Base-by-base conservation (phyloP, 2,888 invertebrate species). In the Nemurella pictetii region DNA sequence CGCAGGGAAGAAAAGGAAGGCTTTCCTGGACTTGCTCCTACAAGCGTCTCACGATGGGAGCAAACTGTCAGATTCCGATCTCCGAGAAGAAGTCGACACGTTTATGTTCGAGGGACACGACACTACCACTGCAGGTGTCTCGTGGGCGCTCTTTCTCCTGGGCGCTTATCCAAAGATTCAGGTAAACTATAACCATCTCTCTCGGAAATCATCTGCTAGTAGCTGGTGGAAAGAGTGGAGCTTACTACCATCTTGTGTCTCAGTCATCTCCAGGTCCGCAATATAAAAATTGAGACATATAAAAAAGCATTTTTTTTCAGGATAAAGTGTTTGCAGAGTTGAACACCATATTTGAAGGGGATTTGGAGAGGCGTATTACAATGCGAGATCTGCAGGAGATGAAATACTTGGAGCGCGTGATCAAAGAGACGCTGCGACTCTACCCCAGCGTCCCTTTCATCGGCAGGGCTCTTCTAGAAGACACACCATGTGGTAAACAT, bases 71-170 rank as follows among this genome's bases (percentile, higher is more conserved):
- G 88, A 88, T 81, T 35, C 81, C 25, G 88, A 88, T 15, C 87
- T 88, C 72, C 86, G 87, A 9, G 88, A 88, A 81, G 88, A 88
- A 85, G 87, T 87, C 12, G 88, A 88, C 72, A 84, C 84, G 12
- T 84, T 84, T 72, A 84, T 84, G 84, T 82, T 36, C 32, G 77
- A 73, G 29, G 88, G 88, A 20, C 88, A 88, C 84, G 88, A 93
- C 86, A 93, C 93, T 0, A 93, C 93, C 0, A 92, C 93, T 0
- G 92, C 93, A 0, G 93, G 92, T 0, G 90, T 93, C 12, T 89
- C 90, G 0, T 94, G 92, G 88, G 89, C 91, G 0, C 89, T 92
- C 0, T 91, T 90, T 87, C 89, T 92, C 85, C 89, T 94, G 0
- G 92, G 93, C 0, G 90, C 91, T 84, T 89, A 92, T 87, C 90